Evolutionary conservation across 2,888 invertebrate genomes (phyloP).

Genomic region (Plutella xylostella): DNA sequence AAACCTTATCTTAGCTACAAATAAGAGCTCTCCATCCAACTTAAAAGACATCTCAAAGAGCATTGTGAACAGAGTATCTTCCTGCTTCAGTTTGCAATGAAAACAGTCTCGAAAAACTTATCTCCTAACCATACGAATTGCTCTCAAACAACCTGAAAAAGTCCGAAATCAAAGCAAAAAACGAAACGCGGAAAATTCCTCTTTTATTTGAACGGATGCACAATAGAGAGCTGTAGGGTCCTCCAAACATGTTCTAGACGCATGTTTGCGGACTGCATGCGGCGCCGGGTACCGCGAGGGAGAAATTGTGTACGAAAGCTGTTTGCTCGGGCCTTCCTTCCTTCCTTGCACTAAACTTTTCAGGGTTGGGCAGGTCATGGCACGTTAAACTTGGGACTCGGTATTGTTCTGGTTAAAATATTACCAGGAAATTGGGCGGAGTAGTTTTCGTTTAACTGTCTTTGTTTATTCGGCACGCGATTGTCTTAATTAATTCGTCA

Average conservation of each 20-base stretch:
- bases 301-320: constrained; percentile 5
- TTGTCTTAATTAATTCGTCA: background rate
- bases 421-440: too few relatives aligned
- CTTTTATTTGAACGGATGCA: constrained; percentile 10
- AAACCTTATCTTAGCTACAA: too few relatives aligned
- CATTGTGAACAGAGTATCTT: too few relatives aligned
- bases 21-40: too few relatives aligned
- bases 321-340: constrained; percentile 3
- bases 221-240: constrained; percentile 7
- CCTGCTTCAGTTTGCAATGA: too few relatives aligned
- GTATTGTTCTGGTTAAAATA: too few relatives aligned
- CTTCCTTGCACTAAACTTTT: background rate
- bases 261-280: constrained; percentile 1
- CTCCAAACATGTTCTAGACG: constrained; percentile 5
- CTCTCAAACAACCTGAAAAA: background rate
- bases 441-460: background rate
- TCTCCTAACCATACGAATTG: constrained; percentile 1
- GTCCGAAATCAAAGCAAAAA: constrained; percentile 9
- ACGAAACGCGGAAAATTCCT: constrained; percentile 3
- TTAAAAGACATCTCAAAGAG: too few relatives aligned
- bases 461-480: background rate
- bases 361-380: too few relatives aligned
- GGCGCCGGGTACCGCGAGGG: background rate
- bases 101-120: background rate
- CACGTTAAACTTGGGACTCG: too few relatives aligned